Base-by-base conservation (phyloP, 2,113 vertebrate species). In the Brachyhypopomus gauderio region DNA sequence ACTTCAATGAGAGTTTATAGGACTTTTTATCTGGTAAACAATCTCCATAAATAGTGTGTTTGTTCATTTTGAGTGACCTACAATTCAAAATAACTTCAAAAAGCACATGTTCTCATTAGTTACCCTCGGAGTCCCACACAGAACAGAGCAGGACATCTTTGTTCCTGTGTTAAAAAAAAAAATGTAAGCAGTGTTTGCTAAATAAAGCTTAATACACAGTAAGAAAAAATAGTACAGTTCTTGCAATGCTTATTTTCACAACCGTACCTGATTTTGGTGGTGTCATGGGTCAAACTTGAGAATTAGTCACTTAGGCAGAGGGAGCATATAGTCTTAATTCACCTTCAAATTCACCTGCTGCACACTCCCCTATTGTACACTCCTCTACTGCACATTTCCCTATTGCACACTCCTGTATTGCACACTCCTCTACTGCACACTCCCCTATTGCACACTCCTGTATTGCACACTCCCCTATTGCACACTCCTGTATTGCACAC, bases 101-200 rank as follows among this genome's bases (percentile, higher is more conserved):
- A 22, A 83, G 25, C 73, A 85, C 64, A 85, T 78, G 55, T 60
- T 83, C 14, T 64, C 3, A 48, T 72, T 77, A 77, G 60, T 84
- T 77, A 77, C 22, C 74, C 38, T 84, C 66, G 72, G 19, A 59
- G 36, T 74, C 75, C 52, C 22, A 56, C 38, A 48, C 8, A 55
- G 60, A 67, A 66, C 67, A 58, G 20, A 72, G 41, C 55, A 63
- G 78, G 77, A 74, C 48, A 58, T 72, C 66, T 62, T 67, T 45
- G 64, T 38, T 20, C n/a, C 5, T 59, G 25, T 60, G 36, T 62
- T n/a, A n/a, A n/a, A n/a, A n/a, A n/a, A n/a, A n/a, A 4, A 63
- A 67, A 23, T 67, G 11, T 52, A 30, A 17, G 9, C 20, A 5
- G 20, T 55, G 38, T 23, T 77, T 77, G 25, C 22, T 30, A n/a